These are phyloP conservation scores for Uropsilus gracilis DNA, from an alignment of 2,113 vertebrate genomes.

Conservation along the genomic window DNA sequence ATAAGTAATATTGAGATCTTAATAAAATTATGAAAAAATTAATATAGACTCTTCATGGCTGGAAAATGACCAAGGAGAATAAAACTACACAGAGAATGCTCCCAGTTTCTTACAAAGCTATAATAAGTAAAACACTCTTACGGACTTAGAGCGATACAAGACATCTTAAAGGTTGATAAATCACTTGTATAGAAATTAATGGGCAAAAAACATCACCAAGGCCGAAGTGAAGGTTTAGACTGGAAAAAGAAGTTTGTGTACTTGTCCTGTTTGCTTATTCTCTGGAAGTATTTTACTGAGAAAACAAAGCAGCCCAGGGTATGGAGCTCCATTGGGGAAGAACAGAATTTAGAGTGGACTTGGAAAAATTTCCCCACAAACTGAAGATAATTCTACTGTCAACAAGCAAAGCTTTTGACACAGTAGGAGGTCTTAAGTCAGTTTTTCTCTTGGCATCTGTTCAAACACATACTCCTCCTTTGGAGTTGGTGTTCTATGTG, in stretches of 20 bases:
- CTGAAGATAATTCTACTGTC: slow-evolving; percentile 53
- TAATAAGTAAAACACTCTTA: neutral
- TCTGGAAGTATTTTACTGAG: neutral
- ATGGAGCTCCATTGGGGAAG: neutral
- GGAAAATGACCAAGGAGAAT: neutral
- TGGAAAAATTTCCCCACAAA: slow-evolving; percentile 21
- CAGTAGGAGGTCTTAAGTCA: neutral
- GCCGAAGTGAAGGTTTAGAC: neutral
- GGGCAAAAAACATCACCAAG: neutral
- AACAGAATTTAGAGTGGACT: slow-evolving; percentile 39
- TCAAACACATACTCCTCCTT: neutral
- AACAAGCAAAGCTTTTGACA: slow-evolving; percentile 40
- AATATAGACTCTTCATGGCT: neutral
- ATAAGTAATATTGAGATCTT: neutral
- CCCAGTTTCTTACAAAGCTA: neutral
- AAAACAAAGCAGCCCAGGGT: slow-evolving; percentile 14
- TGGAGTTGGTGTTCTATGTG: neutral
- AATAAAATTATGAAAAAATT: slow-evolving; percentile 12
- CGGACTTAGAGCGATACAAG: neutral
- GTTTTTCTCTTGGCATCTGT: slow-evolving; percentile 27
- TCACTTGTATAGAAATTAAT: neutral
- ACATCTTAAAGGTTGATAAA: neutral
- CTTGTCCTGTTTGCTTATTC: neutral
- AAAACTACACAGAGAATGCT: neutral
- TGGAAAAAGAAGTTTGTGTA: neutral